Percentiles rank a stretch among this genome's conserved stretches.
These are phyloP conservation scores for Macrophya alboannulata DNA, from an alignment of 2,888 invertebrate species.

Conservation along the genomic window DNA sequence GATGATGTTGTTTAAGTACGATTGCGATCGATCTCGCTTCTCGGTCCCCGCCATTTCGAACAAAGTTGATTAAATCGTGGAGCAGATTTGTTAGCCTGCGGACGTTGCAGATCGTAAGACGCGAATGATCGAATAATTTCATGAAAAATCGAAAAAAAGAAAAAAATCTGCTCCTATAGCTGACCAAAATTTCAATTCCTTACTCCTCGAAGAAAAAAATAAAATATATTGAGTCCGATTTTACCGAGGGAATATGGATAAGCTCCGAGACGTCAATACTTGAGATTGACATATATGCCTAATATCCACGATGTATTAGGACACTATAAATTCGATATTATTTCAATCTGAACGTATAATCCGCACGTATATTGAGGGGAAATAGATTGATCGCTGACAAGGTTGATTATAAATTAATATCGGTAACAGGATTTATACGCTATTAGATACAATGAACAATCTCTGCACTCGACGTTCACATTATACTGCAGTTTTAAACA, in stretches of 20 bases:
- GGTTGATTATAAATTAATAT: neutral
- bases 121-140: neutral
- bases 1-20: constrained; percentile 36
- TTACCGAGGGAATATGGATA: neutral
- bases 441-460: neutral
- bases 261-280: neutral
- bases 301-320: neutral
- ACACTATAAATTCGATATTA: neutral
- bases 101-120: neutral
- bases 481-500: no score
- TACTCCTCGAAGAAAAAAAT: no score
- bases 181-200: no score
- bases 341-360: neutral
- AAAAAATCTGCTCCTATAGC: no score
- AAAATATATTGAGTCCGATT: no score
- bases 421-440: neutral
- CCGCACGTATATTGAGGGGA: neutral
- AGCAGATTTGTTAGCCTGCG: neutral
- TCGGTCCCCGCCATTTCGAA: neutral
- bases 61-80: neutral
- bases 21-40: constrained; percentile 2
- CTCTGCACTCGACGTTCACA: neutral
- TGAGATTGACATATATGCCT: neutral
- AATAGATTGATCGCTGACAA: neutral
- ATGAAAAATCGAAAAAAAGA: neutral